These are phyloP conservation scores for Alaudala cheleensis DNA, from an alignment of 2,113 vertebrate genomes.

Conservation along the genomic window DNA sequence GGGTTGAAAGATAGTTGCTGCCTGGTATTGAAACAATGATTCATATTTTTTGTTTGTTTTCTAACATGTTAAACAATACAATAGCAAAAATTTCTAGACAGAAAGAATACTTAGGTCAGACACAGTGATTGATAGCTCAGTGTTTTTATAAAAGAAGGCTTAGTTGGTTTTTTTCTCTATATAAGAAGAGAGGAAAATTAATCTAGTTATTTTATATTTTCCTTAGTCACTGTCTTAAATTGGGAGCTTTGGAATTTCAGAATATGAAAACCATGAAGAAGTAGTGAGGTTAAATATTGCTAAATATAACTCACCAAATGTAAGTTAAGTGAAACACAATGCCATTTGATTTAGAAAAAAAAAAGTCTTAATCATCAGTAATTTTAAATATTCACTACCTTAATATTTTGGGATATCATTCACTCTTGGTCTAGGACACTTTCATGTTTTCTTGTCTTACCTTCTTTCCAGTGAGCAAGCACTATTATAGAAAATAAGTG, in stretches of 20 bases:
- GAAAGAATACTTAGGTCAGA: background rate
- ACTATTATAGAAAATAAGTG: background rate
- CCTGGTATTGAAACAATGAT: background rate
- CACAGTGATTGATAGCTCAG: background rate
- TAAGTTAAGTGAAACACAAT: background rate
- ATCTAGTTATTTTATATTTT: background rate
- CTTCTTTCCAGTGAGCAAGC: background rate
- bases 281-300: background rate
- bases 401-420: background rate
- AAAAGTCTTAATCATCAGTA: background rate
- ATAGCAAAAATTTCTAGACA: background rate
- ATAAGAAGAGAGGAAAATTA: background rate
- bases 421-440: background rate
- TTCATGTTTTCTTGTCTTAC: background rate
- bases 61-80: background rate
- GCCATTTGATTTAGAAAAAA: background rate
- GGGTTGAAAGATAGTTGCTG: conserved; percentile 26
- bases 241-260: background rate
- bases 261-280: background rate
- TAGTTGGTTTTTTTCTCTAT: background rate
- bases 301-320: background rate
- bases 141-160: background rate
- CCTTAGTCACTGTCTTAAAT: background rate
- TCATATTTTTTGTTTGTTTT: conserved; percentile 45
- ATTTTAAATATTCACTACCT: background rate